phyloP scores from a whole-genome alignment of 2,797 vertebrate genomes.

The Sebastes steindachneri region DNA sequence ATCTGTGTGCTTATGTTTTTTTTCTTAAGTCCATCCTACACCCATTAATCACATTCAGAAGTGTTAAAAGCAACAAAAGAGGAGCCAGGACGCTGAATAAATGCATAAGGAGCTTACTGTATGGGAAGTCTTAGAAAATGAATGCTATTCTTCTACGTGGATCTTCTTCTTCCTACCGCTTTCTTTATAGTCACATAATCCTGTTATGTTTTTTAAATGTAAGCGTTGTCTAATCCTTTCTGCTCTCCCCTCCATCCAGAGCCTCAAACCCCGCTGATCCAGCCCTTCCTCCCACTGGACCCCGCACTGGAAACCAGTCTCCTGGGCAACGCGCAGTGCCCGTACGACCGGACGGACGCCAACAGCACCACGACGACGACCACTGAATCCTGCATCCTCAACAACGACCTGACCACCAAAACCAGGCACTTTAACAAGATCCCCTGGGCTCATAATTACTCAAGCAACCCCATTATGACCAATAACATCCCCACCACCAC shows the following conservation, averaged over 20 bases:
- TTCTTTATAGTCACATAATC: constrained; percentile 46
- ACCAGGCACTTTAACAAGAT: constrained; percentile 49
- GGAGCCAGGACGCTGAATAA: constrained; percentile 25
- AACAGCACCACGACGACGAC: neutral
- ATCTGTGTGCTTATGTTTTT: constrained; percentile 33
- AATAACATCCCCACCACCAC: constrained; percentile 20
- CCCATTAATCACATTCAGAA: constrained; percentile 48
- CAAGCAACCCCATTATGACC: constrained; percentile 26
- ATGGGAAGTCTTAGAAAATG: constrained; percentile 32
- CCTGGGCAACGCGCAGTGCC: constrained; percentile 46
- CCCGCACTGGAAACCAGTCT: constrained; percentile 58
- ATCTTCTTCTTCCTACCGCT: constrained; percentile 13
- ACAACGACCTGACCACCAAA: constrained; percentile 8
- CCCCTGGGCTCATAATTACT: constrained; percentile 44
- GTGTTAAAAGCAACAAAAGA: constrained; percentile 44
- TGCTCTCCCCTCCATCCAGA: constrained; percentile 50
- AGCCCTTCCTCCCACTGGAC: constrained; percentile 62
- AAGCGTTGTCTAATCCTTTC: constrained; percentile 25
- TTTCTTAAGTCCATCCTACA: constrained; percentile 44
- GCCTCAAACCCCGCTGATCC: constrained; percentile 47
- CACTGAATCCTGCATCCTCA: constrained; percentile 12
- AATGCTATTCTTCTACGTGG: constrained; percentile 25
- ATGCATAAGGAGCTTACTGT: constrained; percentile 48
- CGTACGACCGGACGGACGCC: constrained; percentile 3
- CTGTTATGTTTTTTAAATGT: constrained; percentile 49